Base-by-base conservation (phyloP, 2,797 vertebrate genomes). In the Mus caroli region DNA sequence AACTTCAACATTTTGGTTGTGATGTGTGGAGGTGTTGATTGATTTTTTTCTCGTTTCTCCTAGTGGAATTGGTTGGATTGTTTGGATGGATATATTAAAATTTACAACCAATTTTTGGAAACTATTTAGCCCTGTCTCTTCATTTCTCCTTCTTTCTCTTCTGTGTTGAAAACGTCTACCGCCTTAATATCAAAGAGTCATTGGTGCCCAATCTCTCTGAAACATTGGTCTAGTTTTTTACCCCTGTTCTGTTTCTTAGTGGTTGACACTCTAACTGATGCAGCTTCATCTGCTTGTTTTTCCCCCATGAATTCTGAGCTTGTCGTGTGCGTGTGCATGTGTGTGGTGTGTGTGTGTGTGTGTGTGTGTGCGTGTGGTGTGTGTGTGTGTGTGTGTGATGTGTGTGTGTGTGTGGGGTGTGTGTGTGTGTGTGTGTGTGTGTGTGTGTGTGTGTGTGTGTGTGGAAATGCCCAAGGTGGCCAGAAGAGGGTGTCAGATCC, bases 1-100 rank as follows among this genome's bases (percentile, higher is more conserved):
- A 6, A 28, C 94, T 94, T 92, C 52, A 84, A 79, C 31, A 85
- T 96, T 94, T 79, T 95, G 60, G 75, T 92, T 73, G 64, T 62
- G 56, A 88, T 69, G 14, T 76, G 6, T 73, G 22, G 76, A 17
- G 34, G 31, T 77, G 15, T 83, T 56, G 14, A 24, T 79, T 52
- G 17, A 80, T 79, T 28, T 24, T 43, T 89, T 24, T 89, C 71
- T 31, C 28, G 73, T 75, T 92, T 91, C 79, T 50, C 46, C 34
- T 84, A 43, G 17, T 90, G 43, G 54, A 88, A 9, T 6, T 56
- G 22, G 2, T 50, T 62, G n/a, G n/a, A 76, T n/a, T 69, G 62
- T 34, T 40, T 67, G 26, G 20, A 1, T 58, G 4, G 34, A 1
- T 19, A 86, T 43, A 43, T 90, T 94, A 84, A 56, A 67, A 56